Conservation (phyloP, 1,140 invertebrate genomes). For the Ceratitis capitata region DNA sequence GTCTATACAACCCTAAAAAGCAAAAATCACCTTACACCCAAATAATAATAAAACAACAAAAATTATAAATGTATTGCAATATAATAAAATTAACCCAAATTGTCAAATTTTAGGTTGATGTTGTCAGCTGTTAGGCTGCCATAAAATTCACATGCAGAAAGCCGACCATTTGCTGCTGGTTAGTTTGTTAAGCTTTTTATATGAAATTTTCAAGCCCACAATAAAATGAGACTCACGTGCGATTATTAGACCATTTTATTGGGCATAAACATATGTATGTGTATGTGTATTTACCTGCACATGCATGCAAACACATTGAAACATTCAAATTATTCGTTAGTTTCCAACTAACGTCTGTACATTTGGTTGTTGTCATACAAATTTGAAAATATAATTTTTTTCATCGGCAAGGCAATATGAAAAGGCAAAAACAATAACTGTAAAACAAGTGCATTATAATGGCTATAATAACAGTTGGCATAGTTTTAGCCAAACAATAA, state of each 20-base stretch:
- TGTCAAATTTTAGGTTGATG: background rate
- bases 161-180: background rate
- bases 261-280: background rate
- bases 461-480: constrained; percentile 33
- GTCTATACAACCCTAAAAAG: too few relatives aligned
- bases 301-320: background rate
- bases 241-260: background rate
- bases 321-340: background rate
- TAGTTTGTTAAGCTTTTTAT: background rate
- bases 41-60: too few relatives aligned
- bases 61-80: background rate
- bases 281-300: background rate
- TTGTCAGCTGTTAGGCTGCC: background rate
- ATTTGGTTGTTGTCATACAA: background rate
- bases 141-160: background rate
- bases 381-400: constrained; percentile 4
- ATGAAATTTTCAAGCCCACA: background rate
- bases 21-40: too few relatives aligned
- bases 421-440: background rate
- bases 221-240: background rate
- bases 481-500: constrained; percentile 22
- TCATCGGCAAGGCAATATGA: background rate
- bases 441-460: constrained; percentile 30
- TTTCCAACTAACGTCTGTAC: background rate
- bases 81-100: background rate